Base-by-base conservation (phyloP, 2,888 invertebrate species). In the Blera fallax region DNA sequence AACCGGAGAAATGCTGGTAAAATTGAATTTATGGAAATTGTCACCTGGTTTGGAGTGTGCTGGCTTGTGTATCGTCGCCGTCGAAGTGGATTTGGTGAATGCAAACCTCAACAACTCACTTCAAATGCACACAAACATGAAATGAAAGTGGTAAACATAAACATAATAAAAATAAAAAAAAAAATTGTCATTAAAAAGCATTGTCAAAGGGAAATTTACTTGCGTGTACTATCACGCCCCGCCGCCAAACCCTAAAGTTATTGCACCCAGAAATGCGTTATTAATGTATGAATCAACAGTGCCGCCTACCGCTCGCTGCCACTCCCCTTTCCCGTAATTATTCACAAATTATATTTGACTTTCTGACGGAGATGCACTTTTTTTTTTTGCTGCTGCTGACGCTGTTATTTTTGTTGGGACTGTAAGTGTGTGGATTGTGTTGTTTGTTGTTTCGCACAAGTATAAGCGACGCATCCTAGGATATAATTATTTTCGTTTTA, bases 131-230 rank as follows among this genome's bases (percentile, higher is more conserved):
- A 80, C 74, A 76, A 76, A 74, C 80, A 74, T 54, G 64, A 74
- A 84, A 84, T 65, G 84, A 84, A 84, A 84, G 84, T 84, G 84
- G 80, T 65, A 74, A 74, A 80, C 64, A 84, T 64, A 80, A 82
- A 82, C 72, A 82, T 54, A 69, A 69, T 56, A 69, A 69, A 56
- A 50, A 45, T 18, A 48, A 27, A 14, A 43, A 50, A 56, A 60
- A 40, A 80, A 65, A 65, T 27, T 69, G 40, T 79, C 69, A 73
- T 74, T 56, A 50, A 74, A 83, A 40, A 18, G 4, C 0, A 56
- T 11, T 62, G 14, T 58, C 62, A 69, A 70, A 77, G 70, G 79
- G 73, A 83, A 83, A 83, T 64, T 48, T 62, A 54, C 29, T 43
- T 60, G 27, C 6, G 27, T 14, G 11, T 6, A 32, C n/a, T 10